Percentiles rank a stretch among this genome's conserved stretches.
These are phyloP conservation scores for Adineta ricciae DNA, from an alignment of 2,888 invertebrate genomes.

Conservation along the genomic window DNA sequence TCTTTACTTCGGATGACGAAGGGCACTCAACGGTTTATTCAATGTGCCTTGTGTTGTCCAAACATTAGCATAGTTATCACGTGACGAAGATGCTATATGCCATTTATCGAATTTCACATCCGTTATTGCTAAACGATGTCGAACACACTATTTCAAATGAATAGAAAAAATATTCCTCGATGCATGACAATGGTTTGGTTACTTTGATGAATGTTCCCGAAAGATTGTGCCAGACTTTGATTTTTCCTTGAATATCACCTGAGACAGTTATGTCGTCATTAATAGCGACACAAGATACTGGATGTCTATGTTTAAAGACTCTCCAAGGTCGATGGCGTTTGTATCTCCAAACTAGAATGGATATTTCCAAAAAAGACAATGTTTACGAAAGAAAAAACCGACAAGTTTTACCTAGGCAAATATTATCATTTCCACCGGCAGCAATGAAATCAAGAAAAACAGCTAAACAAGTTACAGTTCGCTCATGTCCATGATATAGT, in stretches of 20 bases:
- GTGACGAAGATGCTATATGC: slow-evolving; percentile 47
- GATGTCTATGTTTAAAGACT: slow-evolving; percentile 44
- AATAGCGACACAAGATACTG: slow-evolving; percentile 44
- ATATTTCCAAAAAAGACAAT: not conserved
- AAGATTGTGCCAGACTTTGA: slow-evolving; percentile 48
- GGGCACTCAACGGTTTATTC: slow-evolving; percentile 44
- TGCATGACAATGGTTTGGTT: not conserved
- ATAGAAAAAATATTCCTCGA: not conserved
- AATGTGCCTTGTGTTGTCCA: slow-evolving; percentile 47
- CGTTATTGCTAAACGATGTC: slow-evolving; percentile 44
- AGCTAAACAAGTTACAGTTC: slow-evolving; percentile 42
- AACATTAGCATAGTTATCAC: slow-evolving; percentile 46
- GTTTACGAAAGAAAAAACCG: too few relatives aligned
- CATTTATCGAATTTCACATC: slow-evolving; percentile 47
- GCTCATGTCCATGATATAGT: slow-evolving; percentile 47
- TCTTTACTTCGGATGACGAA: slow-evolving; percentile 48
- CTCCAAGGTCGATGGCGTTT: slow-evolving; percentile 44
- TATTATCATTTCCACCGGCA: slow-evolving; percentile 46
- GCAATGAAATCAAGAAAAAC: slow-evolving; percentile 41
- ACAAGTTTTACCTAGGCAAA: slow-evolving; percentile 45
- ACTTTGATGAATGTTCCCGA: slow-evolving; percentile 47
- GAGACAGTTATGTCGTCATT: slow-evolving; percentile 42
- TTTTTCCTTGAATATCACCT: slow-evolving; percentile 46
- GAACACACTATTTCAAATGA: slow-evolving; percentile 35
- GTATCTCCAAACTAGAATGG: slow-evolving; percentile 45